phyloP scores from a whole-genome alignment of 1,140 invertebrate genomes.

The Monochamus saltuarius region DNA sequence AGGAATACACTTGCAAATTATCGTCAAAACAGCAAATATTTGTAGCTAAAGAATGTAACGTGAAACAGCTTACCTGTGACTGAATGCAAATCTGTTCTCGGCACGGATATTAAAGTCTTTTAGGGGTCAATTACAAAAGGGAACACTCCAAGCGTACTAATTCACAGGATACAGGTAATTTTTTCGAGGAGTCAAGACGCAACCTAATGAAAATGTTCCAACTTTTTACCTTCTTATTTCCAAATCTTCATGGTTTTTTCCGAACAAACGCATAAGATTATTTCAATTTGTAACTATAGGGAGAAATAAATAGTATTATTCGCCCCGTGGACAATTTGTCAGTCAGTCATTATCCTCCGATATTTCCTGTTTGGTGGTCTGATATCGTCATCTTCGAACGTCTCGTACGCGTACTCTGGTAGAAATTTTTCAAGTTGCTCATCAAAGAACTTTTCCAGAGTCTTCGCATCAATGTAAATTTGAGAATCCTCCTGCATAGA shows the following conservation, averaged over 20 bases:
- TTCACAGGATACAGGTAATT: neutral
- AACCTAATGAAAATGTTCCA: neutral
- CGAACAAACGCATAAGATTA: neutral
- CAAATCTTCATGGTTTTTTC: neutral
- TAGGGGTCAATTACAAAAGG: neutral
- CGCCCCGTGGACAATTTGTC: slow-evolving; percentile 47
- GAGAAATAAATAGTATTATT: slow-evolving; percentile 46
- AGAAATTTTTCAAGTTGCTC: slow-evolving; percentile 78
- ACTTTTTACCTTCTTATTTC: too few species aligned
- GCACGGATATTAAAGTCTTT: neutral
- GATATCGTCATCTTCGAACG: slow-evolving; percentile 56
- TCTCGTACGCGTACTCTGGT: slow-evolving; percentile 68
- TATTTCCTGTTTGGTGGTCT: slow-evolving; percentile 60
- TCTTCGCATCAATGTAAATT: slow-evolving; percentile 80
- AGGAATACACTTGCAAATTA: neutral
- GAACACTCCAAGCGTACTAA: neutral
- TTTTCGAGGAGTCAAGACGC: neutral
- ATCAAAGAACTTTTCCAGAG: slow-evolving; percentile 83
- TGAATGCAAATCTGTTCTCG: neutral
- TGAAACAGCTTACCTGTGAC: neutral
- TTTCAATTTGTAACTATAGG: slow-evolving; percentile 26
- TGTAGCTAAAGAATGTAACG: neutral
- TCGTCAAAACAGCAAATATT: neutral
- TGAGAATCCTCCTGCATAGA: slow-evolving; percentile 80
- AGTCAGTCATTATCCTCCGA: slow-evolving; percentile 58